Percentiles rank a stretch among this genome's conserved stretches.
Evolutionary conservation across 2,113 vertebrate species (phyloP).

Genomic region (Pterocles gutturalis): DNA sequence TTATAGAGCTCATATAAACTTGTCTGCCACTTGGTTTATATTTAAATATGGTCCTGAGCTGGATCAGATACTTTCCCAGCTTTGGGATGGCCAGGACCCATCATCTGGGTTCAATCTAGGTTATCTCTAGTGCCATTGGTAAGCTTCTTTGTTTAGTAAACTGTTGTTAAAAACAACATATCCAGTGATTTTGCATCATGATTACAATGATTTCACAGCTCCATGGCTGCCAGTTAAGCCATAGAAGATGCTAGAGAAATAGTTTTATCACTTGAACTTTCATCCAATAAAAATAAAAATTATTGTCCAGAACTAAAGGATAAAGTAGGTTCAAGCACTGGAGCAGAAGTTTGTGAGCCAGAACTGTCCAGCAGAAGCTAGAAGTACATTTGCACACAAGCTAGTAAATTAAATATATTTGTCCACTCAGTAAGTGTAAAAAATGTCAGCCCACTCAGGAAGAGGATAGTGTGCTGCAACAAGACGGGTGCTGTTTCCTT

Average conservation of each 20-base stretch:
- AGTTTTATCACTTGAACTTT: not conserved
- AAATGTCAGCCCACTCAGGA: not conserved
- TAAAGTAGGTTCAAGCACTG: conserved; percentile 45
- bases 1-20: not conserved
- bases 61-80: not conserved
- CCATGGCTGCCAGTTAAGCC: not conserved
- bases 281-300: conserved; percentile 47
- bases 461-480: not conserved
- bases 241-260: not conserved
- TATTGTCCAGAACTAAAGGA: conserved; percentile 29
- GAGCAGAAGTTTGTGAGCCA: conserved; percentile 56
- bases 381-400: conserved; percentile 24
- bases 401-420: conserved; percentile 22
- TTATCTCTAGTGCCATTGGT: not conserved
- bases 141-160: not conserved
- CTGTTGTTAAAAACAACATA: not conserved
- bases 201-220: conserved; percentile 20
- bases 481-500: not conserved
- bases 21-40: not conserved
- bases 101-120: not conserved
- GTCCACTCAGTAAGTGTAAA: not conserved
- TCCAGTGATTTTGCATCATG: not conserved
- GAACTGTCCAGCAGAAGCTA: conserved; percentile 43
- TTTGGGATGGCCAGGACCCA: not conserved
- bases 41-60: not conserved